Evolutionary conservation across 2,888 invertebrate genomes (phyloP).

Genomic region (Taphrorychus bicolor): DNA sequence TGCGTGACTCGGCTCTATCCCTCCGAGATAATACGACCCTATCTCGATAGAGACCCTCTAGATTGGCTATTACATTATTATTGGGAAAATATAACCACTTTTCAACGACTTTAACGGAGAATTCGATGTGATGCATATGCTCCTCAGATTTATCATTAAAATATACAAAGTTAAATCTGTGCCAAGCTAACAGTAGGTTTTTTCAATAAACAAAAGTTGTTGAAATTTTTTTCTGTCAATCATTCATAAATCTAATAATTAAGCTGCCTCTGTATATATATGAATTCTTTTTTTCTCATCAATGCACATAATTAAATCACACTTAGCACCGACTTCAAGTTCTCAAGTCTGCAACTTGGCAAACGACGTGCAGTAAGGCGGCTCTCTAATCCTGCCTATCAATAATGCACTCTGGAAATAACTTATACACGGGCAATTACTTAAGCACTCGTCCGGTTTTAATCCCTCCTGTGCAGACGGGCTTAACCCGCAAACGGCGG

Average conservation of each 20-base stretch:
- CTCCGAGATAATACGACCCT: constrained; percentile 34
- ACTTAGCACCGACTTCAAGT: too few relatives aligned
- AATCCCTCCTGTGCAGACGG: constrained; percentile 33
- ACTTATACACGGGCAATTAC: constrained; percentile 33
- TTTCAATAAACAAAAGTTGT: too few relatives aligned
- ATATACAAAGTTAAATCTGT: too few relatives aligned
- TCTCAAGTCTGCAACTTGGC: constrained; percentile 1
- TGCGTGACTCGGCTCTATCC: constrained; percentile 36
- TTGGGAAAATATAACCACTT: constrained; percentile 32
- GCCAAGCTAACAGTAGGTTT: too few relatives aligned
- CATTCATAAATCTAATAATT: too few relatives aligned
- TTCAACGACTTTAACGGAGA: too few relatives aligned
- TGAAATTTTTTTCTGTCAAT: too few relatives aligned
- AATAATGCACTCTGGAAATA: constrained; percentile 29
- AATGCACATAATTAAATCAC: too few relatives aligned
- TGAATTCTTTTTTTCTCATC: too few relatives aligned
- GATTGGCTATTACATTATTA: constrained; percentile 36
- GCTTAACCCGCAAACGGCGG: constrained; percentile 31
- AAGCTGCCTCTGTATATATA: too few relatives aligned
- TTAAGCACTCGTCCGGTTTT: constrained; percentile 34
- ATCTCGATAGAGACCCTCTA: constrained; percentile 36
- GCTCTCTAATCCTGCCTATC: constrained; percentile 14
- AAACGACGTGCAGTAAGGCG: not conserved
- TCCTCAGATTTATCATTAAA: too few relatives aligned
- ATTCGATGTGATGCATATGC: too few relatives aligned